phyloP scores from a whole-genome alignment of 64 coral and sea anemone genomes.

The Platygyra sinensis region DNA sequence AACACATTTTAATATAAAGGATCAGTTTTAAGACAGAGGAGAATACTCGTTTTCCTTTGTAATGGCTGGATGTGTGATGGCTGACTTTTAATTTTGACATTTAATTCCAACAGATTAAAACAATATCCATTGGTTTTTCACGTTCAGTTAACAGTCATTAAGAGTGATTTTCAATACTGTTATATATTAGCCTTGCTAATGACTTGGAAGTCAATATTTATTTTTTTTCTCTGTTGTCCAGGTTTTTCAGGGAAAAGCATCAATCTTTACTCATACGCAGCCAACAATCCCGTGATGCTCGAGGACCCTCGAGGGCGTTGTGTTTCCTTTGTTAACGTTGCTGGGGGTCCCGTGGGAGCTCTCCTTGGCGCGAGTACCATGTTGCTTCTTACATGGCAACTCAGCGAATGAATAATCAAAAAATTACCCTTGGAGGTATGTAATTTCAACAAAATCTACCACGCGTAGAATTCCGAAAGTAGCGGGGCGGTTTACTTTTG shows the following conservation, averaged over 20 bases:
- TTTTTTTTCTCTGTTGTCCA: neutral
- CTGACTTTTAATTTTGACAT: too few species aligned
- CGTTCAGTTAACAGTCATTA: too few species aligned
- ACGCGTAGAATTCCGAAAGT: too few species aligned
- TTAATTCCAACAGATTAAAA: too few species aligned
- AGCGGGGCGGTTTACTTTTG: too few species aligned
- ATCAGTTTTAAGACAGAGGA: too few species aligned
- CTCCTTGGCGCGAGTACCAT: neutral
- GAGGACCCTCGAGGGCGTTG: conserved; percentile 8
- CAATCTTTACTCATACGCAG: conserved; percentile 39
- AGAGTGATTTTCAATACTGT: too few species aligned
- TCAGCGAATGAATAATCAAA: neutral
- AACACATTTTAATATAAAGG: too few species aligned
- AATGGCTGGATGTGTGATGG: too few species aligned
- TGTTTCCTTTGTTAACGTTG: neutral
- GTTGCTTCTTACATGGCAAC: neutral
- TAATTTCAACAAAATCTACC: neutral
- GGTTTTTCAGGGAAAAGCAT: conserved; percentile 29
- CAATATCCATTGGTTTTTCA: too few species aligned
- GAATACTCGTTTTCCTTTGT: too few species aligned
- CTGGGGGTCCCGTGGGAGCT: neutral
- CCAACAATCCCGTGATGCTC: conserved; percentile 43
- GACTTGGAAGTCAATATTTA: neutral
- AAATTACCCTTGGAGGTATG: conserved; percentile 1
- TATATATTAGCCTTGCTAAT: too few species aligned